phyloP scores from a whole-genome alignment of 2,888 invertebrate species.

The Heliconius erato region DNA sequence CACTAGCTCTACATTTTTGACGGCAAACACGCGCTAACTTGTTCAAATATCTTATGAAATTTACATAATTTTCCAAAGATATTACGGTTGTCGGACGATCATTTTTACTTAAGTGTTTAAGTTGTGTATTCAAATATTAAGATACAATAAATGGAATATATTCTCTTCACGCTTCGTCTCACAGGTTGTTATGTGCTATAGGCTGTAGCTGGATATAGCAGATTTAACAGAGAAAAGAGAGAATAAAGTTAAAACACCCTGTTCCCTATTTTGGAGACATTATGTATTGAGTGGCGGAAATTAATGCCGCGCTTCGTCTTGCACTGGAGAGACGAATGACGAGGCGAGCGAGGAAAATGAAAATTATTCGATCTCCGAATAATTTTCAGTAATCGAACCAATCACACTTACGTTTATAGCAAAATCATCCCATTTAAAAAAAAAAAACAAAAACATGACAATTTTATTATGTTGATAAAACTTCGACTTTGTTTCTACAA shows the following conservation, averaged over 20 bases:
- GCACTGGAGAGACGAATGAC: background rate
- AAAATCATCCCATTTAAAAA: background rate
- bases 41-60: constrained; percentile 13
- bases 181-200: too few relatives aligned
- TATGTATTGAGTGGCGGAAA: background rate
- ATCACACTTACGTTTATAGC: too few relatives aligned
- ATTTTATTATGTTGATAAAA: background rate
- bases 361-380: too few relatives aligned
- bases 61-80: constrained; percentile 24
- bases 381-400: background rate
- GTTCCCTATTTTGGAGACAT: background rate
- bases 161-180: background rate
- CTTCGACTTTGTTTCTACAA: background rate
- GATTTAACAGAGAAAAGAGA: background rate
- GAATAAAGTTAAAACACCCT: too few relatives aligned
- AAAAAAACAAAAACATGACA: background rate
- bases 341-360: too few relatives aligned
- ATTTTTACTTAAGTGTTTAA: constrained; percentile 1
- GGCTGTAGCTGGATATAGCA: background rate
- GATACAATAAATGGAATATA: background rate
- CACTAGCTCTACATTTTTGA: background rate
- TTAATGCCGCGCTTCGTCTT: background rate
- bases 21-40: constrained; percentile 27
- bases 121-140: background rate
- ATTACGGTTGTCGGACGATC: constrained; percentile 1